Evolutionary conservation across 2,113 vertebrate species (phyloP), one percentile per base, ranked within the genome.

Genomic region (Syngnathus floridae): DNA sequence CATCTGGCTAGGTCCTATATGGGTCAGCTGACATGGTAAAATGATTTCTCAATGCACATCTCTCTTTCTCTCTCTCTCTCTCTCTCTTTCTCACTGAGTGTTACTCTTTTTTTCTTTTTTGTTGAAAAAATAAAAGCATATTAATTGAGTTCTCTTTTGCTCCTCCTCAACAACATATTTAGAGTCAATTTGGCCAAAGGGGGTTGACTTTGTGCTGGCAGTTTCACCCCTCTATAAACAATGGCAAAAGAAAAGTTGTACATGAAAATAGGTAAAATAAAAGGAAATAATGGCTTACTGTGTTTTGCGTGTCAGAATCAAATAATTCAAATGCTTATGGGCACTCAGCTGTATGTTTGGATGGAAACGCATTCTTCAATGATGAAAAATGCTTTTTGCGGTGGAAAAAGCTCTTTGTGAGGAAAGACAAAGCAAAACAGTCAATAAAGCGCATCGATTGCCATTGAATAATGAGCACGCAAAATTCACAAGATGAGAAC

Each of bases 51-150:
- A 71, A 46, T 70, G 82, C 73, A 80, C 76, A 71, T 81, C 75
- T 76, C 73, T 74, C 75, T 49, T 17, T 57, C 74, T 26, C n/a
- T 10, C 37, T 56, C 64, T 36, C 59, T 72, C 75, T 70, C 70
- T 48, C 73, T 67, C 73, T 76, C 26, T 31, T 31, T 3, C 26
- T 76, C 70, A 64, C 74, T 22, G 63, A 56, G 58, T 41, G 49
- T 63, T 64, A 21, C 26, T 16, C 26, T 45, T n/a, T 69, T 64
- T 62, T 37, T 72, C 66, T 79, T 65, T 81, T 78, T 83, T 76
- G 73, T 82, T 83, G 69, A 80, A 82, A 80, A 88, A 86, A 81
- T 81, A 79, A 88, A 87, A 84, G 87, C 84, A 88, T 83, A 84
- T 77, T 81, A 35, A 35, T 22, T 6, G 66, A 77, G 67, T 65